Percentiles rank a stretch among this genome's conserved stretches.
These are phyloP conservation scores for Pyrgus malvae DNA, from an alignment of 2,888 invertebrate genomes.

Conservation along the genomic window DNA sequence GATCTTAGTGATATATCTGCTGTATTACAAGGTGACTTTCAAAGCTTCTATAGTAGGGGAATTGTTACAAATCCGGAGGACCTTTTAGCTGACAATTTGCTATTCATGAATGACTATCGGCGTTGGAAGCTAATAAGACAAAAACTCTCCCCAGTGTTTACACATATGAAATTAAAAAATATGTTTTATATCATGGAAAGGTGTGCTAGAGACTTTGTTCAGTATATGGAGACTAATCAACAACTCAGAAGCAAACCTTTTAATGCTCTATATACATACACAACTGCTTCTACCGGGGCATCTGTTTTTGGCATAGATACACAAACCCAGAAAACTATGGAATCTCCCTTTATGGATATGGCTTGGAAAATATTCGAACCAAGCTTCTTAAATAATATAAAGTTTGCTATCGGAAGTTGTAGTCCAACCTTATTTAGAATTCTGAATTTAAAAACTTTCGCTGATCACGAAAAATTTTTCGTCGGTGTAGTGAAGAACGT, in stretches of 20 bases:
- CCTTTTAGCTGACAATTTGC: slow-evolving; percentile 51
- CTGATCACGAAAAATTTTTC: slow-evolving; percentile 55
- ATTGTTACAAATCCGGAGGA: slow-evolving; percentile 49
- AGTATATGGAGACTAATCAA: slow-evolving; percentile 43
- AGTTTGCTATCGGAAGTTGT: slow-evolving; percentile 38
- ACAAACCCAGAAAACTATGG: slow-evolving; percentile 51
- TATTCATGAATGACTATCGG: slow-evolving; percentile 53
- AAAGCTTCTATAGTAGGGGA: slow-evolving; percentile 56
- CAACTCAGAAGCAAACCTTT: slow-evolving; percentile 45
- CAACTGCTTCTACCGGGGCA: slow-evolving; percentile 57
- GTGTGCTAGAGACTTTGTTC: slow-evolving; percentile 54
- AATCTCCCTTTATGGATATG: slow-evolving; percentile 59
- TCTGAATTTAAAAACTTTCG: slow-evolving; percentile 50
- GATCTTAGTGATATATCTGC: slow-evolving; percentile 55
- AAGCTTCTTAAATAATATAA: slow-evolving; percentile 38
- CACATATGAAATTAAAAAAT: slow-evolving; percentile 58
- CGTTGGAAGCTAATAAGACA: slow-evolving; percentile 63
- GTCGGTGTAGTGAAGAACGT: slow-evolving; percentile 53
- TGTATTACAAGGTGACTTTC: slow-evolving; percentile 53
- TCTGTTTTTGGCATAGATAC: slow-evolving; percentile 69
- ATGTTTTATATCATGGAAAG: slow-evolving; percentile 61
- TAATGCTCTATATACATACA: slow-evolving; percentile 51
- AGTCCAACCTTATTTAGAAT: slow-evolving; percentile 47
- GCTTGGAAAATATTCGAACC: slow-evolving; percentile 46
- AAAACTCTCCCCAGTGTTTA: slow-evolving; percentile 64